A percentile compares a stretch with the other conserved stretches of the same genome.
Evolutionary conservation across 2,888 invertebrate species (phyloP).

Genomic region (Liposcelis brunnea): DNA sequence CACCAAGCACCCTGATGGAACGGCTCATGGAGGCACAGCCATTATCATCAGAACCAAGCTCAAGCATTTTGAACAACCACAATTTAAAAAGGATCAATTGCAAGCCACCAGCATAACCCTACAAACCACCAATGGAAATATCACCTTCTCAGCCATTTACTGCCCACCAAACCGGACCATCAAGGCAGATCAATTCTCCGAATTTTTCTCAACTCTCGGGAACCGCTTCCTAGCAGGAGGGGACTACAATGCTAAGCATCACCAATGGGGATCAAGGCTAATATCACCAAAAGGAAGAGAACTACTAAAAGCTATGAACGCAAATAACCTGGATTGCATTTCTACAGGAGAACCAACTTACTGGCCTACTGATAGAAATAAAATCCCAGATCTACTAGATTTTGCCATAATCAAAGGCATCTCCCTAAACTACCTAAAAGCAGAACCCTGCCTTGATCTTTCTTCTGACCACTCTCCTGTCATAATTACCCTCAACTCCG

Average conservation of each 20-base stretch:
- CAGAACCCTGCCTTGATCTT: slow-evolving; percentile 14
- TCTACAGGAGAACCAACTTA: slow-evolving; percentile 17
- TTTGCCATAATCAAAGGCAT: slow-evolving; percentile 15
- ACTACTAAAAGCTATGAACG: slow-evolving; percentile 4
- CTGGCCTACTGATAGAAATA: slow-evolving; percentile 16
- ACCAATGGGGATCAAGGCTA: slow-evolving; percentile 16
- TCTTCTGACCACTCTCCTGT: slow-evolving; percentile 15
- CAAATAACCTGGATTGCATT: slow-evolving; percentile 2
- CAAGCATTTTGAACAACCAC: slow-evolving; percentile 11
- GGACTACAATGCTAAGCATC: slow-evolving; percentile 18
- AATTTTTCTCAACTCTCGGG: slow-evolving; percentile 16
- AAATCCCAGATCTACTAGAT: slow-evolving; percentile 15
- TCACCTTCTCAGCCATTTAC: slow-evolving; percentile 6
- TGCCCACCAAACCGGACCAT: slow-evolving; percentile 4
- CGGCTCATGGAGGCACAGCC: slow-evolving; percentile 16
- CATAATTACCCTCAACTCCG: slow-evolving; percentile 1
- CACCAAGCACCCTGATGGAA: slow-evolving; percentile 17
- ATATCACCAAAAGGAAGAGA: slow-evolving; percentile 11
- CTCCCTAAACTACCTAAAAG: slow-evolving; percentile 4
- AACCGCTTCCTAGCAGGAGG: slow-evolving; percentile 16
- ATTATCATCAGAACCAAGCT: slow-evolving; percentile 14
- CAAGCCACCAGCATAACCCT: background rate
- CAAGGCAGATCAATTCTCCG: slow-evolving; percentile 9
- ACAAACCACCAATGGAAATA: no score
- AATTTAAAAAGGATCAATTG: slow-evolving; percentile 13